These are phyloP conservation scores for Dryomyza anilis DNA, from an alignment of 2,888 invertebrate genomes.

Conservation along the genomic window DNA sequence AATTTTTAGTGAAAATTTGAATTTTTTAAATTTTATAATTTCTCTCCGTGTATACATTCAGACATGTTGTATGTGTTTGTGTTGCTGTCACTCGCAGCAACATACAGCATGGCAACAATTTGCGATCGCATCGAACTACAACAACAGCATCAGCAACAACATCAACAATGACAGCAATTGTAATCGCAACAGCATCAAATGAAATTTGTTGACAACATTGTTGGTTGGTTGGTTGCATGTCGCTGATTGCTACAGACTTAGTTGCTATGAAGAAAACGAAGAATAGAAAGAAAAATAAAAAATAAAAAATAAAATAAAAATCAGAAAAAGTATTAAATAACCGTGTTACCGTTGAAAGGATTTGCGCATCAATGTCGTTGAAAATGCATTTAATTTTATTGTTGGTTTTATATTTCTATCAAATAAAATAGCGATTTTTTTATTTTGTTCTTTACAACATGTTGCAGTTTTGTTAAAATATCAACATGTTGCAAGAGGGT, in stretches of 20 bases:
- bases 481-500: no score
- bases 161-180: background rate
- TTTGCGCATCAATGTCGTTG: background rate
- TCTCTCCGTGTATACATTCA: background rate
- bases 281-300: background rate
- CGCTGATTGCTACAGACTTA: background rate
- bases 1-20: no score
- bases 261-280: background rate
- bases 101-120: background rate
- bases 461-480: background rate
- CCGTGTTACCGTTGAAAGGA: background rate
- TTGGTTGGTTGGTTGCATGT: background rate
- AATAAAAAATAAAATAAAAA: background rate
- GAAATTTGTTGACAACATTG: constrained; percentile 12
- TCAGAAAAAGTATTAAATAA: background rate
- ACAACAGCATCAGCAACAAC: background rate
- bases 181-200: background rate
- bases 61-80: background rate
- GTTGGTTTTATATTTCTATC: background rate
- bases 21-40: background rate
- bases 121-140: no score
- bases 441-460: background rate
- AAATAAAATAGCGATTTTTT: no score
- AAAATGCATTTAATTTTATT: background rate
- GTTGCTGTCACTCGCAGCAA: constrained; percentile 12